Conservation (phyloP, 1,140 invertebrate species). For the Pentalonia nigronervosa region DNA sequence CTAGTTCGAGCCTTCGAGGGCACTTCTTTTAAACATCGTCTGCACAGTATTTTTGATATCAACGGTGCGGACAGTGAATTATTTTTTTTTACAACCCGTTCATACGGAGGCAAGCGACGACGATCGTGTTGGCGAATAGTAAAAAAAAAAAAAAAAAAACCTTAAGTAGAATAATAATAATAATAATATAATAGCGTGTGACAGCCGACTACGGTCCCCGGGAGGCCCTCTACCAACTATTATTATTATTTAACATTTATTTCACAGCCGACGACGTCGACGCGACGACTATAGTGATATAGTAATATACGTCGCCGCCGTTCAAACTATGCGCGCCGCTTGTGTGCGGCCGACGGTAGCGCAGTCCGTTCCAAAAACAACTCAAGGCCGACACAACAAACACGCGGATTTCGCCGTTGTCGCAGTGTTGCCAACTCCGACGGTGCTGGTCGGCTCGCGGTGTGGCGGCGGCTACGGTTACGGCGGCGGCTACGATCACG, state of each 20-base stretch:
- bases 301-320: background rate
- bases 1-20: background rate
- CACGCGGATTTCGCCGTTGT: slow-evolving; percentile 37
- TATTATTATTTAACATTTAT: slow-evolving; percentile 1
- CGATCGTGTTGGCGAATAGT: background rate
- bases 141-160: background rate
- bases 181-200: background rate
- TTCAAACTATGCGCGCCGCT: slow-evolving; percentile 17
- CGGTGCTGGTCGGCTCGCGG: background rate
- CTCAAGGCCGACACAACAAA: slow-evolving; percentile 36
- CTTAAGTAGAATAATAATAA: background rate
- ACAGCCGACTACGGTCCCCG: background rate
- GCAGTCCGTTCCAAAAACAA: slow-evolving; percentile 43
- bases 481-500: too few relatives aligned
- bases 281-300: background rate
- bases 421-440: slow-evolving; percentile 42
- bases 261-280: background rate
- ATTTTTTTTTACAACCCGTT: background rate
- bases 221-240: background rate
- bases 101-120: background rate
- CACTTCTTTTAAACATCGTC: background rate
- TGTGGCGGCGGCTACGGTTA: background rate
- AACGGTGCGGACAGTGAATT: background rate
- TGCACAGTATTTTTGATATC: background rate
- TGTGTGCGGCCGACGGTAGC: slow-evolving; percentile 14